These are phyloP conservation scores for Pseudorasbora parva DNA, from an alignment of 2,113 vertebrate species.

Conservation along the genomic window DNA sequence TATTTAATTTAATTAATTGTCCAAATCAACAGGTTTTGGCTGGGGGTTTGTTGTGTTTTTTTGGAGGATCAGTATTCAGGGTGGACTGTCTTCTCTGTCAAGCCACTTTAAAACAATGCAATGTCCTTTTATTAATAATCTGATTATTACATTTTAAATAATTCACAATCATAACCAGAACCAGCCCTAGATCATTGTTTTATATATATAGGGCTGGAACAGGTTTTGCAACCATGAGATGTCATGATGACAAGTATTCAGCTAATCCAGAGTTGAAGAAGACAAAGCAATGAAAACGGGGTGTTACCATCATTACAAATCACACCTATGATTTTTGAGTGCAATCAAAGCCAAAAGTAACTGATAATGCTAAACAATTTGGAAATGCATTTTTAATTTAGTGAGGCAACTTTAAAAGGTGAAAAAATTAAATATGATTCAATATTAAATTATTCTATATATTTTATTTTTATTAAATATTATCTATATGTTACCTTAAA, in stretches of 20 bases:
- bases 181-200: background rate
- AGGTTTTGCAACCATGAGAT: background rate
- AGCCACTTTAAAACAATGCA: background rate
- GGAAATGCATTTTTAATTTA: background rate
- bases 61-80: background rate
- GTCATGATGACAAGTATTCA: background rate
- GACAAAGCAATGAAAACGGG: background rate
- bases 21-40: background rate
- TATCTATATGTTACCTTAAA: too few species aligned
- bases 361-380: background rate
- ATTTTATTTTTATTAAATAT: too few species aligned
- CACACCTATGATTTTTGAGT: background rate
- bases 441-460: too few species aligned
- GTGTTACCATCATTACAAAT: background rate
- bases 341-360: background rate
- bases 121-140: background rate
- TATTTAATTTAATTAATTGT: background rate
- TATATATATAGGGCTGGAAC: background rate
- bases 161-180: background rate
- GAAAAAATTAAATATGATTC: background rate
- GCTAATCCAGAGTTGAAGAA: background rate
- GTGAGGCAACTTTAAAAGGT: background rate
- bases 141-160: background rate
- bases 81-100: background rate
- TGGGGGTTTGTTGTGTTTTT: background rate